Evolutionary conservation across 2,113 vertebrate genomes (phyloP).

Genomic region (Origma solitaria): DNA sequence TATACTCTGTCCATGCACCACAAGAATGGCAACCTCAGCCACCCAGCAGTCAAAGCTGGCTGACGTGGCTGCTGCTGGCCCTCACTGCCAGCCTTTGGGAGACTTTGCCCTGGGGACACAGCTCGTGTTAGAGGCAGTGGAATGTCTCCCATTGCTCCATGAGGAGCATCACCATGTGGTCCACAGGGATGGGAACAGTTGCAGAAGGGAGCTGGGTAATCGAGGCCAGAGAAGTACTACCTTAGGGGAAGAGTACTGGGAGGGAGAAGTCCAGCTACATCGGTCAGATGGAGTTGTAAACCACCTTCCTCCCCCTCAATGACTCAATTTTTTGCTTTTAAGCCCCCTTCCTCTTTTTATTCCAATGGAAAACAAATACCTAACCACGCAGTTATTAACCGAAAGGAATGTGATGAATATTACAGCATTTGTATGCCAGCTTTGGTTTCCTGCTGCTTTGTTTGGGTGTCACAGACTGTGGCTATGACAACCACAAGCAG

Average conservation of each 20-base stretch:
- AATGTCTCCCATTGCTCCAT: neutral
- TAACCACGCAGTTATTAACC: neutral
- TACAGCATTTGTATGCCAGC: constrained; percentile 31
- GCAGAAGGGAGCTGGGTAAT: neutral
- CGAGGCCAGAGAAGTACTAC: neutral
- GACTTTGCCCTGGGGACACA: neutral
- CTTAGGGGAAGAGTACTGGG: neutral
- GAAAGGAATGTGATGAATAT: neutral
- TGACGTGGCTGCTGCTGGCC: neutral
- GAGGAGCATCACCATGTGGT: fast-evolving
- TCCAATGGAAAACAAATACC: constrained; percentile 1
- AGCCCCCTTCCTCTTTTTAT: neutral
- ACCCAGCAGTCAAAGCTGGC: neutral
- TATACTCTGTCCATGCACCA: fast-evolving
- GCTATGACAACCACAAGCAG: constrained; percentile 62
- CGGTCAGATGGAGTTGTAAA: neutral
- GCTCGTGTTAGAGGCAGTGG: neutral
- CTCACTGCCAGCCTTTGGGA: neutral
- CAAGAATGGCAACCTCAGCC: neutral
- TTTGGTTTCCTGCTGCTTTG: constrained; percentile 41
- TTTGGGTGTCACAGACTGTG: constrained; percentile 64
- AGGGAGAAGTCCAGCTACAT: neutral
- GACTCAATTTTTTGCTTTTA: neutral
- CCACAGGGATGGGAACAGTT: neutral
- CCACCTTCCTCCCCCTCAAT: neutral